Percentiles rank a stretch among this genome's conserved stretches.
These are phyloP conservation scores for Bombyx mandarina DNA, from an alignment of 1,140 invertebrate genomes.

Conservation along the genomic window DNA sequence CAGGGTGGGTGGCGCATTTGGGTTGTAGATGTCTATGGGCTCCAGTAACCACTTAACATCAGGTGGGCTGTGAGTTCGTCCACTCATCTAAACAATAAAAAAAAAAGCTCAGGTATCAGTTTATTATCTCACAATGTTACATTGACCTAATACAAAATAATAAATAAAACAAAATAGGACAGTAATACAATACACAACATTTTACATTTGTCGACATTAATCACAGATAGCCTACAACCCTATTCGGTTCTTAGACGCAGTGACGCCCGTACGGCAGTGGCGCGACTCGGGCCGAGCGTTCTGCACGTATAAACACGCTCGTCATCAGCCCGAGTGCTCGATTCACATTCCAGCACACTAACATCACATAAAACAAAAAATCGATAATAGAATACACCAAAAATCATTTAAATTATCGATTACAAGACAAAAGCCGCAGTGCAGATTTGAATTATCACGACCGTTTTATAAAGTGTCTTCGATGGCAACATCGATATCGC, in stretches of 20 bases:
- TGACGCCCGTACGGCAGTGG: constrained; percentile 50
- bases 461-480: constrained; percentile 20
- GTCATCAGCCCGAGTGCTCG: background rate
- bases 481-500: constrained; percentile 42
- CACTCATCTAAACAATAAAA: too few relatives aligned
- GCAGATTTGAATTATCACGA: constrained; percentile 11
- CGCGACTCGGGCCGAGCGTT: constrained; percentile 30
- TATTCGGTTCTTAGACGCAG: constrained; percentile 34
- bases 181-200: too few relatives aligned
- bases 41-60: too few relatives aligned
- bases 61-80: too few relatives aligned
- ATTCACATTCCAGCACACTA: constrained; percentile 10
- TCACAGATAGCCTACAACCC: background rate
- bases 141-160: too few relatives aligned
- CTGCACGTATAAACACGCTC: constrained; percentile 10
- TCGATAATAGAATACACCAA: too few relatives aligned
- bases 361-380: constrained; percentile 4
- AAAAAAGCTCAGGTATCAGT: too few relatives aligned
- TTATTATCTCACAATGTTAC: too few relatives aligned
- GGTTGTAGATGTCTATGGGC: too few relatives aligned
- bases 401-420: too few relatives aligned
- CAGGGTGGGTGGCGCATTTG: too few relatives aligned
- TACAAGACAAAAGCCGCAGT: constrained; percentile 1
- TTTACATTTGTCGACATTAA: background rate
- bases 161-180: too few relatives aligned